phyloP scores from a whole-genome alignment of 2,113 vertebrate species.

The Cyanoliseus patagonus region DNA sequence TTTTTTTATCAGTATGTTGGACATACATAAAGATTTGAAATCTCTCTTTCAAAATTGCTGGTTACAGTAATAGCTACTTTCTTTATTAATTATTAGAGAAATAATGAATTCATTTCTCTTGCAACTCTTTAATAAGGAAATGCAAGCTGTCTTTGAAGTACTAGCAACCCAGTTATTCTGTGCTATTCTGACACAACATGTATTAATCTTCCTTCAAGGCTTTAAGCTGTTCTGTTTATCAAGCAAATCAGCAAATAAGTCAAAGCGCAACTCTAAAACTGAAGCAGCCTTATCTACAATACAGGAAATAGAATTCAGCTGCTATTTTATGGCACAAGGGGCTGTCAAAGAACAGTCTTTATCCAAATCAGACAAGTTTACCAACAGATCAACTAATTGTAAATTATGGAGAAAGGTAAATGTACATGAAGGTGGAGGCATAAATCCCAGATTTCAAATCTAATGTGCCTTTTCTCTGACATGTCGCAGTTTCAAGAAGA shows the following conservation, averaged over 20 bases:
- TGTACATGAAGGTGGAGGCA: background rate
- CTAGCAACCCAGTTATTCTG: slow-evolving; percentile 17
- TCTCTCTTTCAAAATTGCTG: background rate
- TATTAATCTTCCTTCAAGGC: slow-evolving; percentile 40
- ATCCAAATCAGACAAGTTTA: slow-evolving; percentile 53
- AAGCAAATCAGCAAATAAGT: slow-evolving; percentile 62
- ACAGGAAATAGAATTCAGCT: slow-evolving; percentile 54
- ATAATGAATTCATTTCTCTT: background rate
- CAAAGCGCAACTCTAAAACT: slow-evolving; percentile 43
- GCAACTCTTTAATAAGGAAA: slow-evolving; percentile 31
- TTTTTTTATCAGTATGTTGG: background rate
- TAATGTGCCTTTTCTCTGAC: background rate
- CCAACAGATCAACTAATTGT: background rate
- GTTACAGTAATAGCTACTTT: background rate
- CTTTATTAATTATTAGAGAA: slow-evolving; percentile 33
- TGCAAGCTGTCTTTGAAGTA: slow-evolving; percentile 39
- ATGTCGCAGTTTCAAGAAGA: background rate
- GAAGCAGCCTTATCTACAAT: slow-evolving; percentile 47
- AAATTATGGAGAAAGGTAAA: slow-evolving; percentile 31
- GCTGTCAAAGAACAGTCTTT: slow-evolving; percentile 35
- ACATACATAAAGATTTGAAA: background rate
- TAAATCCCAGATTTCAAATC: slow-evolving; percentile 5
- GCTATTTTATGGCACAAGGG: background rate
- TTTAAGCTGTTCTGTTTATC: slow-evolving; percentile 43
- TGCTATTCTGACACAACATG: slow-evolving; percentile 24